phyloP scores from a whole-genome alignment of 2,888 invertebrate species.

The Pyrocoelia pectoralis region DNA sequence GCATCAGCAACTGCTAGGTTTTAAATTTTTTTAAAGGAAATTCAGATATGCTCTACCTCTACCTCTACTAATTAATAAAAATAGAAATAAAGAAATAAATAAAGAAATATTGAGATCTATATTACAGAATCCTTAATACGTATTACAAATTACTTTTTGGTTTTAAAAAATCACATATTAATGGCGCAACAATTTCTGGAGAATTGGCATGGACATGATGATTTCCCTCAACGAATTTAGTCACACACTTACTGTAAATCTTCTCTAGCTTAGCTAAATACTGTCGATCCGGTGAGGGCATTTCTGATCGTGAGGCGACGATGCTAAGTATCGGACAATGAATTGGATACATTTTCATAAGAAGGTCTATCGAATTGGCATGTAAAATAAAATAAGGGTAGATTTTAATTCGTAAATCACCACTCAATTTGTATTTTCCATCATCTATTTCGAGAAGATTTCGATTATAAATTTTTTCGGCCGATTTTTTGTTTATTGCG shows the following conservation, averaged over 20 bases:
- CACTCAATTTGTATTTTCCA: neutral
- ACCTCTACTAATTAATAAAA: no score
- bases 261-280: neutral
- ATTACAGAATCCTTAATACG: no score
- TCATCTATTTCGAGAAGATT: neutral
- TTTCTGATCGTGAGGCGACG: neutral
- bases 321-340: neutral
- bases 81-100: no score
- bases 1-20: no score
- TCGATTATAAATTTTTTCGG: neutral
- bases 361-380: neutral
- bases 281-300: no score
- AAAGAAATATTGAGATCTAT: no score
- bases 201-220: neutral
- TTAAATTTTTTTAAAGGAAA: no score
- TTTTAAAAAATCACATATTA: constrained; percentile 1
- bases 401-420: neutral
- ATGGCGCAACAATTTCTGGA: neutral
- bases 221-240: neutral
- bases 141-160: neutral
- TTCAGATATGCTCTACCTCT: no score
- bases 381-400: no score
- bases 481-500: neutral
- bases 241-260: neutral
- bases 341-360: neutral